Evolutionary conservation across 2,888 invertebrate species (phyloP).

Genomic region (Patella caerulea): DNA sequence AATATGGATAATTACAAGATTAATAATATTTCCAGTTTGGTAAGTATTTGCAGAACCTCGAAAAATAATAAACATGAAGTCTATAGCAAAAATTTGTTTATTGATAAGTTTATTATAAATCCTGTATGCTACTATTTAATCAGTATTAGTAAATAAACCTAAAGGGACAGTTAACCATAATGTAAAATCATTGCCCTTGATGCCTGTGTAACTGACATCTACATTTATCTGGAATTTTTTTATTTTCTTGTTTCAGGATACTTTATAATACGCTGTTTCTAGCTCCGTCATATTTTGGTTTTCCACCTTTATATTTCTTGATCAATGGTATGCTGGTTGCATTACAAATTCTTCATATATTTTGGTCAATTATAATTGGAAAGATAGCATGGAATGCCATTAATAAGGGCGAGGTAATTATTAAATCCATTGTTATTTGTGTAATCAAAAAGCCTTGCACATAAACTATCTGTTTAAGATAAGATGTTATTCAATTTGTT

Average conservation of each 20-base stretch:
- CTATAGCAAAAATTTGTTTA: too few relatives aligned
- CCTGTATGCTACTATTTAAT: too few relatives aligned
- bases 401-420: constrained; percentile 38
- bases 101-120: too few relatives aligned
- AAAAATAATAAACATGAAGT: too few relatives aligned
- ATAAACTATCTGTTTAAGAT: too few relatives aligned
- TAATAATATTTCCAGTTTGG: constrained; percentile 86
- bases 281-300: constrained; percentile 39
- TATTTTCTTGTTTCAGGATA: constrained; percentile 77
- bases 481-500: too few relatives aligned
- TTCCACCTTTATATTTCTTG: constrained; percentile 46
- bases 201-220: too few relatives aligned
- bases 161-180: too few relatives aligned
- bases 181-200: too few relatives aligned
- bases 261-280: constrained; percentile 84
- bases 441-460: too few relatives aligned
- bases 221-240: not conserved
- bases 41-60: constrained; percentile 51
- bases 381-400: constrained; percentile 37
- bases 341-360: constrained; percentile 55
- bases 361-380: constrained; percentile 77
- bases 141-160: too few relatives aligned
- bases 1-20: constrained; percentile 91
- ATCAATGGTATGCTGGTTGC: constrained; percentile 52
- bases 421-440: not conserved